Base-by-base conservation (phyloP, 2,797 vertebrate genomes). In the Oceanodroma leucorhoa region DNA sequence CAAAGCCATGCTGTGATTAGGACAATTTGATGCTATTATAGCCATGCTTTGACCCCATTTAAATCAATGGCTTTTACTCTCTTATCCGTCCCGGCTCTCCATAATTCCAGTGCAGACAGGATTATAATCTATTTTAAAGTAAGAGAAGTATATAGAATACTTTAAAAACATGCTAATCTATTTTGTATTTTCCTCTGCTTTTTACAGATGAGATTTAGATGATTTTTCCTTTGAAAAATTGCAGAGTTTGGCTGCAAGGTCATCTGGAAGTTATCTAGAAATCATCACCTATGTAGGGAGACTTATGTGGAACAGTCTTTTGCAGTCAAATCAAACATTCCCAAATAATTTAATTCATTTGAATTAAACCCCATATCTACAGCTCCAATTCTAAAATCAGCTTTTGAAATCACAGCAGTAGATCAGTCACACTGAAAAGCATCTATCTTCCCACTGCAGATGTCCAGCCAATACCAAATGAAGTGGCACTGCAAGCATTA, bases 41-140 rank as follows among this genome's bases (percentile, higher is more conserved):
- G 32, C 17, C 7, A 2, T 71, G 27, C n/a, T 58, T 83, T 79
- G 48, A 43, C 27, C 10, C 18, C 9, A 8, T 45, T 70, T 77
- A 66, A 86, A 48, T 53, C 24, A 72, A 21, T n/a, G 40, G 12
- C 21, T 81, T 80, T 78, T 66, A 12, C 9, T 85, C 34, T 43
- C 13, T 45, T 62, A 41, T 1, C 27, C 0, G 2, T 1, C 18
- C 9, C 9, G 22, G 78, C 6, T 55, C n/a, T 64, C 30, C 4
- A 5, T 48, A 20, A 43, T 72, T 77, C 48, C 30, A 30, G 20
- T 24, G 27, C 38, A 32, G 11, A 43, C 30, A 73, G 65, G 38
- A 43, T 38, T 62, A 34, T 38, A 48, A 38, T 53, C 18, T 69
- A 53, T 67, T 78, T 78, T 69, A 64, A 78, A 86, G 32, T 66